phyloP scores from a whole-genome alignment of 2,888 invertebrate species.

The Nemoura dubitans region DNA sequence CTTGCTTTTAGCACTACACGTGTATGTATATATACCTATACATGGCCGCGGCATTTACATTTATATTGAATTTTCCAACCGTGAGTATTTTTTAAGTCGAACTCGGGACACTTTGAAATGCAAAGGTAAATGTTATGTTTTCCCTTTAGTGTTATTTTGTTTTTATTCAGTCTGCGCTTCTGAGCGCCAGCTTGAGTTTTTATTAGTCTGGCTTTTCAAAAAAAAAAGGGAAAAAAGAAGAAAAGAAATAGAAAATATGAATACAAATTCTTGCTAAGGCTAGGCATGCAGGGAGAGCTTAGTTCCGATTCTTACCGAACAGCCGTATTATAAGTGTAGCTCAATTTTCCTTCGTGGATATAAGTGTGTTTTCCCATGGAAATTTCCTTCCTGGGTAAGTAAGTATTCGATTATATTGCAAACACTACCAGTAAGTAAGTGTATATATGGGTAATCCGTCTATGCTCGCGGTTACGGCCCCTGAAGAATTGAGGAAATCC shows the following conservation, averaged over 20 bases:
- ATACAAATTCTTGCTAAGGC: background rate
- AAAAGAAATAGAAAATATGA: background rate
- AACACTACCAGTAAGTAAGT: background rate
- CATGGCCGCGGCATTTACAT: slow-evolving; percentile 15
- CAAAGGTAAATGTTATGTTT: slow-evolving; percentile 24
- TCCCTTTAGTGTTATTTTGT: slow-evolving; percentile 13
- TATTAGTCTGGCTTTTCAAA: background rate
- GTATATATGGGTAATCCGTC: background rate
- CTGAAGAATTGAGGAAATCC: background rate
- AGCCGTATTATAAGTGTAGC: background rate
- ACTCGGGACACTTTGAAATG: slow-evolving; percentile 23
- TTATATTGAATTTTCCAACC: slow-evolving; percentile 26
- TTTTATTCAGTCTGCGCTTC: slow-evolving; percentile 7
- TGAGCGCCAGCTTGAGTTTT: slow-evolving; percentile 19
- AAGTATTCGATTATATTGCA: background rate
- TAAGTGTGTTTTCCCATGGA: background rate
- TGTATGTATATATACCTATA: slow-evolving; percentile 13
- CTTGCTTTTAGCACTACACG: background rate
- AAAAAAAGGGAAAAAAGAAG: background rate
- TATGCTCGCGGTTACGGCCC: background rate
- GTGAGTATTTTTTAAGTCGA: slow-evolving; percentile 28
- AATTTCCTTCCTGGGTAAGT: background rate
- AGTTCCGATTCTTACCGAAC: background rate
- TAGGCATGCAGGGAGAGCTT: background rate
- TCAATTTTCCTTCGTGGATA: background rate